phyloP scores from a whole-genome alignment of 2,797 vertebrate genomes.

The Distichodus sexfasciatus region DNA sequence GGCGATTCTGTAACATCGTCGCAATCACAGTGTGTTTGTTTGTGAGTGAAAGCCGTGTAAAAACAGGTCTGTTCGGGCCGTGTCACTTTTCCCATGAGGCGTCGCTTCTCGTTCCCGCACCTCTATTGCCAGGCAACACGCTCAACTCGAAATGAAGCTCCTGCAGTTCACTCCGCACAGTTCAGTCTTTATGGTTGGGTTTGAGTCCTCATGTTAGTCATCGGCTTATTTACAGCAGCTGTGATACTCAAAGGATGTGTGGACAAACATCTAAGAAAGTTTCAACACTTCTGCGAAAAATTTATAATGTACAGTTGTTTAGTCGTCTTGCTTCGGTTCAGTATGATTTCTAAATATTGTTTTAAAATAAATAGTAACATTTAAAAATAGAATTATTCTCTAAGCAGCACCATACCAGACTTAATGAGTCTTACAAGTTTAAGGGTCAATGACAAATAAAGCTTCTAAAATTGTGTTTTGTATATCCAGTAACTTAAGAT shows the following conservation, averaged over 20 bases:
- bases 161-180: conserved; percentile 7
- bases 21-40: neutral
- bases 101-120: conserved; percentile 3
- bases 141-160: conserved; percentile 16
- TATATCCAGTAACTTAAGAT: no score
- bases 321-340: no score
- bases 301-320: no score
- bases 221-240: conserved; percentile 5
- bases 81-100: conserved; percentile 24
- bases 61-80: neutral
- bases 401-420: no score
- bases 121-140: conserved; percentile 36
- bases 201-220: conserved; percentile 5
- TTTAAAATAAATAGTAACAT: no score
- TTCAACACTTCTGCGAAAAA: neutral
- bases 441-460: no score
- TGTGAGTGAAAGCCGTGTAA: neutral
- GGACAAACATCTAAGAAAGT: neutral
- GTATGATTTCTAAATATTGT: no score
- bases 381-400: no score
- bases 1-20: neutral
- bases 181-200: neutral
- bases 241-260: neutral
- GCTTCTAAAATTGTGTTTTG: no score
- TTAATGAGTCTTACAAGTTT: no score